A percentile compares a stretch with the other conserved stretches of the same genome.
Evolutionary conservation across 2,113 vertebrate genomes (phyloP).

Genomic region (Xiphias gladius): DNA sequence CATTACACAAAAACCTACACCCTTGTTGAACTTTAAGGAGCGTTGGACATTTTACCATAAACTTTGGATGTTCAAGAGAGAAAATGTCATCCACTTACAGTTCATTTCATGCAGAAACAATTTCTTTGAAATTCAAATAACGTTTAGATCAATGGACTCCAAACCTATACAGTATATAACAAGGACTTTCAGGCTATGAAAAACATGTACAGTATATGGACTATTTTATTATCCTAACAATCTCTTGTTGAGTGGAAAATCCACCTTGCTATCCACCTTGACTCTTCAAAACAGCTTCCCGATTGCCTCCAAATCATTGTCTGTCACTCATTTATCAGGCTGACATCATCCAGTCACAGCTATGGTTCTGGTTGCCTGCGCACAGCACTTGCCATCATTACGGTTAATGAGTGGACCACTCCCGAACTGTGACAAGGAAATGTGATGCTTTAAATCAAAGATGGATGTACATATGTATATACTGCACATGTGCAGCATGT

Average conservation of each 20-base stretch:
- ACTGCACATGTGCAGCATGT: not conserved
- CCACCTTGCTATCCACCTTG: slow-evolving; percentile 52
- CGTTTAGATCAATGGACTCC: not conserved
- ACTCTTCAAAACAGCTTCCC: slow-evolving; percentile 50
- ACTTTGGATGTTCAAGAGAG: slow-evolving; percentile 21
- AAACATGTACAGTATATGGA: slow-evolving; percentile 1
- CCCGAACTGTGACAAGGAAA: slow-evolving; percentile 69
- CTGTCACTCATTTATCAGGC: slow-evolving; percentile 67
- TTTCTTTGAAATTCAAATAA: slow-evolving; percentile 17
- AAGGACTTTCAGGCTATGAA: slow-evolving; percentile 19
- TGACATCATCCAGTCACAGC: slow-evolving; percentile 61
- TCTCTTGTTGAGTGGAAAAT: slow-evolving; percentile 48
- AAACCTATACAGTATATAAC: slow-evolving; percentile 8
- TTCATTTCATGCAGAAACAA: not conserved
- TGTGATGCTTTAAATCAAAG: slow-evolving; percentile 67
- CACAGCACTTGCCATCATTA: slow-evolving; percentile 65
- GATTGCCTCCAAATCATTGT: slow-evolving; percentile 39
- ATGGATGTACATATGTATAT: not conserved
- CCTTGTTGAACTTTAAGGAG: slow-evolving; percentile 45
- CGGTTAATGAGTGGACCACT: slow-evolving; percentile 75
- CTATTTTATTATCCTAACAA: slow-evolving; percentile 24
- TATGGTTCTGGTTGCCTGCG: slow-evolving; percentile 46
- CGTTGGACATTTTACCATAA: slow-evolving; percentile 34
- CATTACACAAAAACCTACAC: slow-evolving; percentile 54
- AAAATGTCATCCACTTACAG: slow-evolving; percentile 11